Conservation (phyloP, 2,888 invertebrate species). For the Brachylomia viminalis region DNA sequence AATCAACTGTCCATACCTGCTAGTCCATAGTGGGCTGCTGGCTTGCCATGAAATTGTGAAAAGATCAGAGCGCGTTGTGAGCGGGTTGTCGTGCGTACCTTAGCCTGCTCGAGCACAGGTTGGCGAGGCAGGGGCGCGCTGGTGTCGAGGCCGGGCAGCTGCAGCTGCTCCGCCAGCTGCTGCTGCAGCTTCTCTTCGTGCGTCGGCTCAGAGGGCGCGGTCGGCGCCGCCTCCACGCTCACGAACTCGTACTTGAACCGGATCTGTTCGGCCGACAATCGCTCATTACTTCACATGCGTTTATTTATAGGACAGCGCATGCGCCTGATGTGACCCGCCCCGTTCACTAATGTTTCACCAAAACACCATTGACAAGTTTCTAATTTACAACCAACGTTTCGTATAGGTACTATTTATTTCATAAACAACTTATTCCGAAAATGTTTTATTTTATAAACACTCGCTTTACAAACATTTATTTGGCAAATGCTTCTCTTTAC, state of each 20-base stretch:
- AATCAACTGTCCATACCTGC: neutral
- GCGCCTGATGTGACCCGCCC: neutral
- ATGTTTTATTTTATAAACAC: too few relatives aligned
- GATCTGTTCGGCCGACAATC: conserved; percentile 79
- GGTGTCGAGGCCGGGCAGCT: conserved; percentile 94
- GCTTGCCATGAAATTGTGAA: neutral
- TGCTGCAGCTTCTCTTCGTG: conserved; percentile 95
- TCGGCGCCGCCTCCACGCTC: conserved; percentile 89
- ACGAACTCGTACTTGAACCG: conserved; percentile 92
- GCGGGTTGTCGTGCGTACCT: neutral
- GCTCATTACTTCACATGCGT: neutral
- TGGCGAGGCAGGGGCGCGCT: conserved; percentile 86
- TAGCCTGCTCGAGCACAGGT: conserved; percentile 71
- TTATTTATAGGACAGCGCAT: neutral
- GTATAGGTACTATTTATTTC: too few relatives aligned
- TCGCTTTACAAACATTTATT: too few relatives aligned
- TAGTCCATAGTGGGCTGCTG: neutral
- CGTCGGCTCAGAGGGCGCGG: conserved; percentile 90
- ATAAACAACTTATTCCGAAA: too few relatives aligned
- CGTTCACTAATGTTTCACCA: too few relatives aligned
- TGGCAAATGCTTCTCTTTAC: too few relatives aligned
- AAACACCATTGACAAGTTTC: too few relatives aligned
- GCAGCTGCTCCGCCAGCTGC: conserved; percentile 95
- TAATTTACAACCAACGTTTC: too few relatives aligned
- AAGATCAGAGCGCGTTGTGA: neutral